Percentiles rank a stretch among this genome's conserved stretches.
Conservation (phyloP, 2,113 vertebrate genomes). For the Ophiodon elongatus region DNA sequence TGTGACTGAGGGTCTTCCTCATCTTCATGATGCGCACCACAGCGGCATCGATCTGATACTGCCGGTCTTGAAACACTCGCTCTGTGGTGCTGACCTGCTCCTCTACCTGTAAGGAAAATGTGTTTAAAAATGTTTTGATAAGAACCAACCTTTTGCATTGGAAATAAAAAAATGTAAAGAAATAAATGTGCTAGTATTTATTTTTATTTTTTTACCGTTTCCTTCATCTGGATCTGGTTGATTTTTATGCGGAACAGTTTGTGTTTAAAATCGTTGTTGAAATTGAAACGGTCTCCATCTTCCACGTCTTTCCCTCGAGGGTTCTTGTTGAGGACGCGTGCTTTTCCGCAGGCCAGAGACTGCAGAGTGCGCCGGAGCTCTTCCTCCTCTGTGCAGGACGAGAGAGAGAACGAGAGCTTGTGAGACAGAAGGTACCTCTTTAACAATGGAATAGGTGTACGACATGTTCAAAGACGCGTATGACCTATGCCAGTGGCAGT, state of each 20-base stretch:
- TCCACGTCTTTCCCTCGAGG: slow-evolving; percentile 98
- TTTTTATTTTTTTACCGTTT: slow-evolving; percentile 88
- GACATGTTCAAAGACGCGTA: slow-evolving; percentile 7
- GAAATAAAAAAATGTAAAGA: neutral
- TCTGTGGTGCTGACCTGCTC: slow-evolving; percentile 96
- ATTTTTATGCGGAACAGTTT: slow-evolving; percentile 99
- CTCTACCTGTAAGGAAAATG: slow-evolving; percentile 84
- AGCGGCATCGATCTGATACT: slow-evolving; percentile 95
- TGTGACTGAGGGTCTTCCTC: slow-evolving; percentile 94
- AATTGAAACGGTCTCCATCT: slow-evolving; percentile 97
- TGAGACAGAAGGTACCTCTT: neutral
- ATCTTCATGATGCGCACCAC: slow-evolving; percentile 97
- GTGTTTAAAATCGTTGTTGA: slow-evolving; percentile 98
- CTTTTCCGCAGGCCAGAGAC: slow-evolving; percentile 97
- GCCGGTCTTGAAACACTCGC: slow-evolving; percentile 93
- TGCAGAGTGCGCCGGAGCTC: slow-evolving; percentile 96
- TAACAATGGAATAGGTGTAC: neutral
- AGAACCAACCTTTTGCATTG: neutral
- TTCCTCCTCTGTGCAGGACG: slow-evolving; percentile 89
- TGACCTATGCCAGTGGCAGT: slow-evolving; percentile 96
- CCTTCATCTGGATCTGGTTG: slow-evolving; percentile 99
- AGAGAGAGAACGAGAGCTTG: neutral
- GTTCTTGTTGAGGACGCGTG: slow-evolving; percentile 94
- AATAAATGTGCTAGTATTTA: neutral
- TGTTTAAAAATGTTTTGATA: neutral